Base-by-base conservation (phyloP, 1,140 invertebrate genomes). In the Saccostrea glomerata region DNA sequence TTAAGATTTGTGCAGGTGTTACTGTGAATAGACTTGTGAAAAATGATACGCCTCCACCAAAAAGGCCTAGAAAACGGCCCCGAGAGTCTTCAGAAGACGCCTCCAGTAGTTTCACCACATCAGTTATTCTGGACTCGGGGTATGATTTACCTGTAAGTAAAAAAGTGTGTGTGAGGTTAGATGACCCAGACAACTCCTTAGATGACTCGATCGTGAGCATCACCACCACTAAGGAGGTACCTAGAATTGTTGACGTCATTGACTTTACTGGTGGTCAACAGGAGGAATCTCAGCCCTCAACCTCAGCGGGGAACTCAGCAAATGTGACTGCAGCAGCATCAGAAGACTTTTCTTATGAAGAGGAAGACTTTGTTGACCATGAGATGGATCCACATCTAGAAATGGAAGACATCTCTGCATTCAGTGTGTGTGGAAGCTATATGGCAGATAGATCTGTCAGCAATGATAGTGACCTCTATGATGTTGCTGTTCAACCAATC, bases 141-240 rank as follows among this genome's bases (percentile, higher is more conserved):
- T 84, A 84, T 25, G 82, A 84, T 54, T 84, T 40, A 54, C 82
- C 82, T 25, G 17, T n/a, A 3, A 56, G 40, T 84, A 84, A 84
- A 25, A 84, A 55, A 54, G 82, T 84, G 20, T 84, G 82, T 84
- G 54, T 84, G 23, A 84, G 82, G 25, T 84, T 84, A 55, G 82
- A 84, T 20, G 82, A 84, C 36, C 82, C 82, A 13, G 82, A 83
- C 54, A 83, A 83, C 23, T 84, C 82, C 2, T 36, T 56, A 17
- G 54, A 84, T 23, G 11, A 84, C 17, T 84, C 82, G 13, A 20
- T 84, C 1, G 54, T 84, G 40, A 84, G 82, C 20, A 84, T 84
- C 54, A 56, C 40, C 40, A 84, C 82, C 2, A 55, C 82, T 7
- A 40, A 84, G 30, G 82, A 84, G 3, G 54, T 84, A 17, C 82